Evolutionary conservation across 1,140 invertebrate species (phyloP).

Genomic region (Euwallacea similis): DNA sequence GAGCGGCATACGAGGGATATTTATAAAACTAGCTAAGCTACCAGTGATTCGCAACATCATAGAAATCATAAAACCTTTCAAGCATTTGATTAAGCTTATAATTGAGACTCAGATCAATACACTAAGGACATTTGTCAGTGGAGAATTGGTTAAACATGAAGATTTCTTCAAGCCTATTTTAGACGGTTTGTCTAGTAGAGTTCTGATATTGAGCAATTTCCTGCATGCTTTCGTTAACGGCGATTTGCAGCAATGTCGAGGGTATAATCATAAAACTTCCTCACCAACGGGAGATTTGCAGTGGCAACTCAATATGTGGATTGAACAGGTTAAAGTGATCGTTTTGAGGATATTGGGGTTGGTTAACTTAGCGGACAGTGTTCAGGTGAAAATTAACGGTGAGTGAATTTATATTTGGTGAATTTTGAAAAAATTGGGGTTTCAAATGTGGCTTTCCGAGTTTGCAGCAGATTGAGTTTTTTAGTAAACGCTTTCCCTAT

Average conservation of each 20-base stretch:
- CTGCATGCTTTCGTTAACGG: constrained; percentile 11
- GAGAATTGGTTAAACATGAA: neutral
- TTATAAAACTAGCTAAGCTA: neutral
- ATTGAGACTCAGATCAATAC: neutral
- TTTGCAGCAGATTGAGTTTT: neutral
- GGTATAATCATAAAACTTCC: neutral
- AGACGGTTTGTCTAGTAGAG: constrained; percentile 1
- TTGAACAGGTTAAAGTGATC: constrained; percentile 7
- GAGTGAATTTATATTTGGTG: neutral
- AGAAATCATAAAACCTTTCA: constrained; percentile 1
- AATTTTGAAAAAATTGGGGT: too few relatives aligned
- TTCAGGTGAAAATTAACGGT: constrained; percentile 6
- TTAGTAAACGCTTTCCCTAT: neutral
- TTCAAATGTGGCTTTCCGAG: too few relatives aligned
- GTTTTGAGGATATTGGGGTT: constrained; percentile 13
- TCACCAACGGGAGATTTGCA: constrained; percentile 5
- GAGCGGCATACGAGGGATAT: neutral
- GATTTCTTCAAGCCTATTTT: constrained; percentile 19
- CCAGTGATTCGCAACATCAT: constrained; percentile 1
- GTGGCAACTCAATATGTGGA: constrained; percentile 8
- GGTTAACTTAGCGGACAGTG: neutral
- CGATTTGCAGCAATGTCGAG: constrained; percentile 7
- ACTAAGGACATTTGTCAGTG: too few relatives aligned
- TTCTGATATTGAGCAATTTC: constrained; percentile 13
- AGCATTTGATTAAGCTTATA: neutral